Evolutionary conservation across 2,888 invertebrate species (phyloP).

Genomic region (Anarsia innoxiella): DNA sequence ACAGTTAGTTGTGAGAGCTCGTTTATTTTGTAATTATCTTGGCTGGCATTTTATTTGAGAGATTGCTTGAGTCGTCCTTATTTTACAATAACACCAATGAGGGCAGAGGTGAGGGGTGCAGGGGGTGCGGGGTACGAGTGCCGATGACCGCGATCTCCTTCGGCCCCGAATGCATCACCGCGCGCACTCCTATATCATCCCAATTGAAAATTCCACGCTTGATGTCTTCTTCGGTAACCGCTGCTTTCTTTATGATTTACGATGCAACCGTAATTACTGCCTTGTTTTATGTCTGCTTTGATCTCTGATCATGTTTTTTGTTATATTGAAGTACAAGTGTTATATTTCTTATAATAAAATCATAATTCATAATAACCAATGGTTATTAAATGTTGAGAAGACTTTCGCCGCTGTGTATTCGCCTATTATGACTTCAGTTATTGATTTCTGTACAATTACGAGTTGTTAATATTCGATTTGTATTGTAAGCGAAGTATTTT

Average conservation of each 20-base stretch:
- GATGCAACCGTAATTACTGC: slow-evolving; percentile 40
- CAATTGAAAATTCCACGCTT: slow-evolving; percentile 62
- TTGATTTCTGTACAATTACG: slow-evolving; percentile 1
- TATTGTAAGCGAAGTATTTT: background rate
- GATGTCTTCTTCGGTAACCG: slow-evolving; percentile 59
- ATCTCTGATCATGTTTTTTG: background rate
- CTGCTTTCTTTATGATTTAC: slow-evolving; percentile 67
- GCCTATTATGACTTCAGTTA: background rate
- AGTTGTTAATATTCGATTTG: slow-evolving; percentile 1
- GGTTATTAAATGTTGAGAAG: background rate
- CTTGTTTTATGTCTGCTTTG: slow-evolving; percentile 27
- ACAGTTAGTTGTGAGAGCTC: slow-evolving; percentile 32
- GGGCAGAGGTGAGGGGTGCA: slow-evolving; percentile 29
- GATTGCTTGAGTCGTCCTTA: slow-evolving; percentile 44
- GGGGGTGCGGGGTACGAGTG: slow-evolving; percentile 44
- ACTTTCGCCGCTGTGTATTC: slow-evolving; percentile 1
- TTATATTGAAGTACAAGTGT: slow-evolving; percentile 4
- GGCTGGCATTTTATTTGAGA: slow-evolving; percentile 36
- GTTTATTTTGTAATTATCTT: slow-evolving; percentile 20
- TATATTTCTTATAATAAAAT: slow-evolving; percentile 8
- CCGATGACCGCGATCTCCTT: slow-evolving; percentile 59
- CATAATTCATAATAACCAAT: slow-evolving; percentile 4
- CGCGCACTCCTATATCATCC: slow-evolving; percentile 55
- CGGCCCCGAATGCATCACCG: slow-evolving; percentile 64
- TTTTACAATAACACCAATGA: slow-evolving; percentile 45